These are phyloP conservation scores for Otolemur garnettii DNA, from an alignment of 2,113 vertebrate genomes.

Conservation along the genomic window DNA sequence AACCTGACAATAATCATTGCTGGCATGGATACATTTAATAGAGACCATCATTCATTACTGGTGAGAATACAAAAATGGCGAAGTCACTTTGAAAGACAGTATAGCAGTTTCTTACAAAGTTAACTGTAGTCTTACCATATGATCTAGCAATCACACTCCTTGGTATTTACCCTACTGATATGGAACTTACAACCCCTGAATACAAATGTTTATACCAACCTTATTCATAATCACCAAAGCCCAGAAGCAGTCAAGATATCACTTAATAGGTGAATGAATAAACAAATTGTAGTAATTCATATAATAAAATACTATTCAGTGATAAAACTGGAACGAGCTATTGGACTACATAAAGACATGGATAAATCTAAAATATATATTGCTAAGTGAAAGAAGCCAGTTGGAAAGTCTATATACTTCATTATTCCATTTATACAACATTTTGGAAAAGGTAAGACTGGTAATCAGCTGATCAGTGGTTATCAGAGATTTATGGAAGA, in stretches of 20 bases:
- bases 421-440: conserved; percentile 44
- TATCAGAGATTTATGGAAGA: neutral
- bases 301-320: neutral
- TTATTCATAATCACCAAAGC: conserved; percentile 15
- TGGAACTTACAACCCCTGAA: conserved; percentile 15
- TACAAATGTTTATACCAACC: conserved; percentile 11
- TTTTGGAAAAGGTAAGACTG: conserved; percentile 45
- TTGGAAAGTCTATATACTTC: conserved; percentile 15
- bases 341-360: conserved; percentile 9
- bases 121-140: conserved; percentile 8
- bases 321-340: conserved; percentile 29
- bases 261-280: neutral
- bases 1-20: neutral
- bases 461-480: conserved; percentile 6
- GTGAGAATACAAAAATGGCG: conserved; percentile 45
- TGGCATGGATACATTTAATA: conserved; percentile 2
- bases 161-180: conserved; percentile 15
- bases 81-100: neutral
- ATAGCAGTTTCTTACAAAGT: neutral
- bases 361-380: neutral
- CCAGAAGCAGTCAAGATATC: conserved; percentile 23
- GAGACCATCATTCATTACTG: neutral
- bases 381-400: neutral
- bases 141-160: neutral
- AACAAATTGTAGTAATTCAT: neutral